phyloP scores from a whole-genome alignment of 2,797 vertebrate genomes.

The Poecile montanus region DNA sequence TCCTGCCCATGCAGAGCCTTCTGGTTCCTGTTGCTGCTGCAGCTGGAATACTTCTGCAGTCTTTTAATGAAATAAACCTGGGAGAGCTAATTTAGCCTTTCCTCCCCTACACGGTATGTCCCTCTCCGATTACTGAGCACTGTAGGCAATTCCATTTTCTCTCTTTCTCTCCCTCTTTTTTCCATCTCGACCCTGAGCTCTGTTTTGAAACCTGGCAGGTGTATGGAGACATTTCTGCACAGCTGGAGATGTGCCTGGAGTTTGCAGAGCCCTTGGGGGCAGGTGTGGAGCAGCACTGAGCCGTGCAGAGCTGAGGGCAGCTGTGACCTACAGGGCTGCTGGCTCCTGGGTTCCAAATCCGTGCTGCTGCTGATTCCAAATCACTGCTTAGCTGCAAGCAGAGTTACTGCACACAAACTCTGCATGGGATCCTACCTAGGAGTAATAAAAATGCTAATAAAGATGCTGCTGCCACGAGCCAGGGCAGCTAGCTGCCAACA shows the following conservation, averaged over 20 bases:
- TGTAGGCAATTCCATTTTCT: neutral
- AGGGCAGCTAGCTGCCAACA: neutral
- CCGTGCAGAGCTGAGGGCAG: neutral
- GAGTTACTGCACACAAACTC: neutral
- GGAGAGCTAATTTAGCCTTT: neutral
- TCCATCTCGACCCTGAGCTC: neutral
- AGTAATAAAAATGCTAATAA: neutral
- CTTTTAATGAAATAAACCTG: neutral
- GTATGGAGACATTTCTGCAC: neutral
- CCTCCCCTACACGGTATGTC: accelerated
- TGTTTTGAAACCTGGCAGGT: neutral
- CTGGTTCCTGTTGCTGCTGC: neutral
- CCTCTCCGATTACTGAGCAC: neutral
- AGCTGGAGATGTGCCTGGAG: neutral
- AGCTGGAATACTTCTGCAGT: neutral
- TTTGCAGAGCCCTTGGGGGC: neutral
- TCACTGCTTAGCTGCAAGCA: neutral
- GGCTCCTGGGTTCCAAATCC: neutral
- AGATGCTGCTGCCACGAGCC: neutral
- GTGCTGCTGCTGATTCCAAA: neutral
- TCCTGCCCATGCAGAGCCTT: neutral
- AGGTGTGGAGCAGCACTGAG: neutral
- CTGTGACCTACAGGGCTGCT: neutral
- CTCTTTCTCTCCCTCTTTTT: neutral
- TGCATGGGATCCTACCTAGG: neutral